Evolutionary conservation across 2,888 invertebrate genomes (phyloP), one percentile per base, ranked within the genome.

Genomic region (Apamea sordens): DNA sequence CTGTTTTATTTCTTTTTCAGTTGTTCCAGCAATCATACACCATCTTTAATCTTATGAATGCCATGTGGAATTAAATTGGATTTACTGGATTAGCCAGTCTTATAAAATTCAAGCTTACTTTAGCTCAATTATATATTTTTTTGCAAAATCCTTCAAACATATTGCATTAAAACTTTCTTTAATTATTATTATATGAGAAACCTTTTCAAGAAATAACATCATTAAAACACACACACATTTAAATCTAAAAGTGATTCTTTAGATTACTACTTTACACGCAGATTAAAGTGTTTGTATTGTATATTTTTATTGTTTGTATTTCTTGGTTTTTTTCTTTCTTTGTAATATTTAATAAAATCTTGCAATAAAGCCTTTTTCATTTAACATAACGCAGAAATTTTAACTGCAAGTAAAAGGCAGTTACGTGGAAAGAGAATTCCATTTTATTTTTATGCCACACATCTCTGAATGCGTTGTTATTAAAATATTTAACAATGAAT

Each of bases 21-120:
- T 36, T 89, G 13, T 89, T 86, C 41, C 90, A 80, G 36, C 89
- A 88, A n/a, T 76, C 89, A 0, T 90, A 90, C 28, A 79, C 86
- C 41, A 78, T 91, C 18, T 91, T 89, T 44, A 90, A 87, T 76
- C 80, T 91, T 3, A 88, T 91, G 80, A 89, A 88, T 44, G 85
- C 90, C 28, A 80, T 82, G 70, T 89, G 87, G 88, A 50, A 44
- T 41, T 89, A 84, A 3, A 28, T 18, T 4, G 53, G 28, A 44
- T 24, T 78, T 6, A 44, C 8, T 7, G 13, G 24, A 47, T 80
- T 59, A 69, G 13, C 24, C 10, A n/a, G 44, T 24, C n/a, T 24
- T 21, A 32, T 6, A 0, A 56, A 53, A 47, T n/a, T 32, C 32
- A 53, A 41, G n/a, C 50, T n/a, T 18, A 24, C 5, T 36, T 36